These are phyloP conservation scores for Pocillopora verrucosa DNA, from an alignment of 64 coral and sea anemone genomes.

Conservation along the genomic window DNA sequence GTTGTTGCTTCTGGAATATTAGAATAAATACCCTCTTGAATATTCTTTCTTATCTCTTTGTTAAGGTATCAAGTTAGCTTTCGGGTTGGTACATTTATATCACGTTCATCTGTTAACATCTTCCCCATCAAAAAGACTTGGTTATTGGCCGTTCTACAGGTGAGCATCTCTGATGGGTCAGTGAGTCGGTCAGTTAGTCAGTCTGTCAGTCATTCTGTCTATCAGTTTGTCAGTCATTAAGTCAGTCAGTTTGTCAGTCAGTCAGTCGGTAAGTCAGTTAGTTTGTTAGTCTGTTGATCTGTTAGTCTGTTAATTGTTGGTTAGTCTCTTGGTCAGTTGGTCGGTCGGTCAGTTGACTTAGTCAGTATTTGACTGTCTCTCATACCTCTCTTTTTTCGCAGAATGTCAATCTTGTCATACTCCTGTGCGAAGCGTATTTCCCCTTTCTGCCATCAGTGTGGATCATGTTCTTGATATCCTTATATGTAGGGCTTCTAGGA, in stretches of 20 bases:
- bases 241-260: too few relatives aligned
- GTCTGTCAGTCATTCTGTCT: background rate
- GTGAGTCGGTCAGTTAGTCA: too few relatives aligned
- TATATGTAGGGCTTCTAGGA: conserved; percentile 84
- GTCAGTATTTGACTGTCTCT: too few relatives aligned
- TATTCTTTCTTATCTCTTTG: background rate
- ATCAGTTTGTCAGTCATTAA: too few relatives aligned
- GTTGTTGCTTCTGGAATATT: too few relatives aligned
- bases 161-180: background rate
- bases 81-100: conserved; percentile 74
- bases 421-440: conserved; percentile 67
- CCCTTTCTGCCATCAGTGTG: conserved; percentile 85
- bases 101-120: conserved; percentile 84
- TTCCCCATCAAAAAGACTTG: conserved; percentile 77
- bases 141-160: conserved; percentile 64
- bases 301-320: too few relatives aligned
- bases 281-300: too few relatives aligned
- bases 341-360: background rate
- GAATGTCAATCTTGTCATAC: conserved; percentile 71
- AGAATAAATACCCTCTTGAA: too few relatives aligned
- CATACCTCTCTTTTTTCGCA: conserved; percentile 30
- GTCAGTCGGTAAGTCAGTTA: too few relatives aligned
- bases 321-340: too few relatives aligned
- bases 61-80: conserved; percentile 85
- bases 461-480: conserved; percentile 78